phyloP scores from a whole-genome alignment of 2,113 vertebrate species.

The Hystrix cristata region DNA sequence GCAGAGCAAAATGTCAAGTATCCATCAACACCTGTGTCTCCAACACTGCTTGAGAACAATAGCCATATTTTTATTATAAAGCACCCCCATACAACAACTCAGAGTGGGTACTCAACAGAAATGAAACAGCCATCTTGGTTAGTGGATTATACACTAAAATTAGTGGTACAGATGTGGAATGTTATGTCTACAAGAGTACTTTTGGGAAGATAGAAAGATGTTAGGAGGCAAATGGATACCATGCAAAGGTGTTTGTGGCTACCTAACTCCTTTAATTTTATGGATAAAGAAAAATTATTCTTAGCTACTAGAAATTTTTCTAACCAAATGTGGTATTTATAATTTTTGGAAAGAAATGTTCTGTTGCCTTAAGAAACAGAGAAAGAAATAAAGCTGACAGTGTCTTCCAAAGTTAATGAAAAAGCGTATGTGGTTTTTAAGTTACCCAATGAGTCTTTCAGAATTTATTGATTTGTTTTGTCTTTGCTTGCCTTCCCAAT shows the following conservation, averaged over 20 bases:
- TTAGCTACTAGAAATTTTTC: slow-evolving; percentile 19
- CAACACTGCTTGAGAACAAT: neutral
- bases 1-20: neutral
- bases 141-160: neutral
- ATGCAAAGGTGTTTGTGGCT: neutral
- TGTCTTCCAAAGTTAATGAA: neutral
- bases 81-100: neutral
- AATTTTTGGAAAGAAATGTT: slow-evolving; percentile 35
- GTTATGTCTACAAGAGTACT: neutral
- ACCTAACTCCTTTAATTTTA: neutral
- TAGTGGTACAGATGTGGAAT: neutral
- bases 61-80: neutral
- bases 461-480: neutral
- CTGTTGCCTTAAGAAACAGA: neutral
- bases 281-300: neutral
- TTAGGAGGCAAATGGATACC: neutral
- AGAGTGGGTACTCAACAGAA: neutral
- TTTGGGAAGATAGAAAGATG: neutral
- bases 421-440: neutral
- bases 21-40: neutral
- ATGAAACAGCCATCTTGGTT: neutral
- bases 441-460: neutral
- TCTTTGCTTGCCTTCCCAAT: slow-evolving; percentile 28
- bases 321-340: neutral
- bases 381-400: neutral